Base-by-base conservation (phyloP, 2,113 vertebrate genomes). In the Siphamia tubifer region DNA sequence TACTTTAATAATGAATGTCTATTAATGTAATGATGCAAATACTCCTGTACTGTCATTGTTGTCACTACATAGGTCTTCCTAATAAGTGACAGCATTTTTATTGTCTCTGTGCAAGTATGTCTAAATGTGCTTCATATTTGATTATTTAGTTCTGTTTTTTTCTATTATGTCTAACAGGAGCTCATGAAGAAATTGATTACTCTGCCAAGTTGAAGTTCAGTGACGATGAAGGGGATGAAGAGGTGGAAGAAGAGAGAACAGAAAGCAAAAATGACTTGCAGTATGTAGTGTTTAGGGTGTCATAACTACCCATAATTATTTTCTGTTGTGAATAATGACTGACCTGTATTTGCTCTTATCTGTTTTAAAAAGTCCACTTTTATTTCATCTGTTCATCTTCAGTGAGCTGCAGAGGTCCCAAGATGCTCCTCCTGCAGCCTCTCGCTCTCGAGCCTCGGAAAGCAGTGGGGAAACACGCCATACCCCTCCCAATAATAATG, bases 171-270 rank as follows among this genome's bases (percentile, higher is more conserved):
- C 11, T 43, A 40, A 66, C 57, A 98, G 96, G 96, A 15, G 94
- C 95, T 51, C 95, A 98, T 9, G 96, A 98, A 81, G 96, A 98
- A 87, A 96, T 97, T 1, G 96, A 98, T 83, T 98, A 98, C 85
- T 96, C 95, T 0, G 96, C 96, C 56, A 98, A 98, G 74, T 89
- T 98, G 70, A 96, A 97, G 77, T 98, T 98, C 90, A 97, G 95
- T 3, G 96, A 98, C 38, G 96, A 98, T 76, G 96, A 98, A 90
- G 96, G 95, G 3, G 95, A 95, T 1, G 94, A 94, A 51, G 95
- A 96, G 15, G 93, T 92, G 0, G 94, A 96, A 8, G 94, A 95
- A 17, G 94, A 95, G 57, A 83, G 84, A 67, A 61, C 85, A 4
- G 94, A 94, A 64, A 71, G 55, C 78, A 88, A 79, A 32, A 91